Conservation (phyloP, 1,140 invertebrate species). For the Drosophila cardini region DNA sequence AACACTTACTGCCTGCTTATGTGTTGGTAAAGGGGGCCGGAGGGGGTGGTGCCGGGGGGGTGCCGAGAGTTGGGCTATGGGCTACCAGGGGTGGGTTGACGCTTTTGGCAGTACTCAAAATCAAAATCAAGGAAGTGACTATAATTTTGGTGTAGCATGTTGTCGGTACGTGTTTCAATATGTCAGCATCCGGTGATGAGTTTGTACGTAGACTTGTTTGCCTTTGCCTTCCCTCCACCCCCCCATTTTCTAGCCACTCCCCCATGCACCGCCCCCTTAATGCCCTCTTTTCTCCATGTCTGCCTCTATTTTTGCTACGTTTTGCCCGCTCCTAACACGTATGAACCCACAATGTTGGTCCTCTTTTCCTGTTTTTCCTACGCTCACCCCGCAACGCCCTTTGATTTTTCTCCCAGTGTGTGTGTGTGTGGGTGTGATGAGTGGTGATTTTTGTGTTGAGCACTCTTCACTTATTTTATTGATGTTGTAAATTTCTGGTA, state of each 20-base stretch:
- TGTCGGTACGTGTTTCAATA: constrained; percentile 84
- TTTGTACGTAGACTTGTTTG: constrained; percentile 68
- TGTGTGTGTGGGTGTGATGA: too few species aligned
- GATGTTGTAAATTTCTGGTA: constrained; percentile 83
- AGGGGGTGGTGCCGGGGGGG: too few species aligned
- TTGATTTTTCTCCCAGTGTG: constrained; percentile 43
- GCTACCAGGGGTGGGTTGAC: constrained; percentile 6
- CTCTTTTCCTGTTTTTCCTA: background rate
- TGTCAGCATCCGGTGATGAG: constrained; percentile 83
- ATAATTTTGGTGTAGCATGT: constrained; percentile 85
- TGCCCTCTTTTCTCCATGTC: background rate
- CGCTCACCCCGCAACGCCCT: background rate
- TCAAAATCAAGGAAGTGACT: constrained; percentile 85
- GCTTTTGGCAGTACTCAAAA: constrained; percentile 71
- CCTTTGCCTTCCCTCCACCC: constrained; percentile 12
- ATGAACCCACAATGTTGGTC: constrained; percentile 4
- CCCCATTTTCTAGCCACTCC: background rate
- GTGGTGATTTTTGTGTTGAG: constrained; percentile 75
- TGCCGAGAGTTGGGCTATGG: too few species aligned
- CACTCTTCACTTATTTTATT: constrained; percentile 82
- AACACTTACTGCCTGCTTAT: constrained; percentile 78
- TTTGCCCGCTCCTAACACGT: constrained; percentile 24
- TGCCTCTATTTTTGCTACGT: background rate
- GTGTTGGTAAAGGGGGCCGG: background rate
- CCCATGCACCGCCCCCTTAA: background rate